A percentile compares a stretch with the other conserved stretches of the same genome.
Evolutionary conservation across 1,140 invertebrate species (phyloP).

Genomic region (Drosophila setifemur): DNA sequence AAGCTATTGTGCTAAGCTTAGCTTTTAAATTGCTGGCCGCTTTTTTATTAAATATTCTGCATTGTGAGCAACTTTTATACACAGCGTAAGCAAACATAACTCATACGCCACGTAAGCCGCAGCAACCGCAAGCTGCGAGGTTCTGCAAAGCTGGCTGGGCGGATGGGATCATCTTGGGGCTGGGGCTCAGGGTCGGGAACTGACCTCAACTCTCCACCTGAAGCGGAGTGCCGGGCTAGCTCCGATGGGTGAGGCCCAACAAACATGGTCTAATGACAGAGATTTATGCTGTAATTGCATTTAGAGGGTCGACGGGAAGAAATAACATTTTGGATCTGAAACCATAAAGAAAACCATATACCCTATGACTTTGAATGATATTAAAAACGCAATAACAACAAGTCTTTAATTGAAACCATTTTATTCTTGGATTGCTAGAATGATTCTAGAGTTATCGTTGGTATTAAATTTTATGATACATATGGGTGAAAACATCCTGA

Average conservation of each 20-base stretch:
- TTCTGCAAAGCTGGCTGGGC: background rate
- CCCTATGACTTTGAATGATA: conserved; percentile 13
- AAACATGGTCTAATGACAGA: conserved; percentile 79
- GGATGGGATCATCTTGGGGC: background rate
- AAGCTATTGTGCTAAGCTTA: conserved; percentile 29
- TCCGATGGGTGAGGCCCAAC: conserved; percentile 40
- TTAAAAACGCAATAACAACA: too few species aligned
- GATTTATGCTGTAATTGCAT: conserved; percentile 78
- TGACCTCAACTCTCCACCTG: conserved; percentile 30
- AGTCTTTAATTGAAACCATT: too few species aligned
- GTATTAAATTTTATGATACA: too few species aligned
- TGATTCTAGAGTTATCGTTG: too few species aligned
- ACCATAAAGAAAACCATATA: conserved; percentile 13
- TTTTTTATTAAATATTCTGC: conserved; percentile 54
- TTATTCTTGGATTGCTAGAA: too few species aligned
- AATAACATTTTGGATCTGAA: background rate
- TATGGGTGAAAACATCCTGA: too few species aligned
- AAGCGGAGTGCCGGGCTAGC: conserved; percentile 3
- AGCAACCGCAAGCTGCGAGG: conserved; percentile 42
- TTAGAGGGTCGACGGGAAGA: conserved; percentile 40
- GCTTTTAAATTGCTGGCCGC: conserved; percentile 38
- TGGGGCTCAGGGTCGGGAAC: background rate
- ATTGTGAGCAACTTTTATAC: conserved; percentile 29
- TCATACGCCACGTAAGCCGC: conserved; percentile 54
- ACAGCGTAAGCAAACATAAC: conserved; percentile 46